Evolutionary conservation across 2,113 vertebrate genomes (phyloP).

Genomic region (Ciconia stormi): DNA sequence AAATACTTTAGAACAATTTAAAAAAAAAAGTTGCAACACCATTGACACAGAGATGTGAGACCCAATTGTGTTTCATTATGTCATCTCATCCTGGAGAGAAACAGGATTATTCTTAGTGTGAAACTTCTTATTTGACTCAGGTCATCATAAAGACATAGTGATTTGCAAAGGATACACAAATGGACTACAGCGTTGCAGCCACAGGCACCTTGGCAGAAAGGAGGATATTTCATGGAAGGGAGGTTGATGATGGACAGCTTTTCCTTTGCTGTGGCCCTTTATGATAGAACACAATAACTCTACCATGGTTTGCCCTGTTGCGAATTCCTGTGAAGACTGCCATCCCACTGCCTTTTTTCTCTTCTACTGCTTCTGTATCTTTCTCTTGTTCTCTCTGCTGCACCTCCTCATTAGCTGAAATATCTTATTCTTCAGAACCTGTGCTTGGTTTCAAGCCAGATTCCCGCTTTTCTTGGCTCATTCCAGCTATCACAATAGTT

Average conservation of each 20-base stretch:
- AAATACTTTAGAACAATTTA: background rate
- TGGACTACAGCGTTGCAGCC: background rate
- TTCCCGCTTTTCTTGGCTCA: conserved; percentile 17
- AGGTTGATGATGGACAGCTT: background rate
- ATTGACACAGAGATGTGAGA: background rate
- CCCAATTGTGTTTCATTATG: background rate
- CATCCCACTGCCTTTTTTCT: background rate
- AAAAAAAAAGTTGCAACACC: background rate
- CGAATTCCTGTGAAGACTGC: background rate
- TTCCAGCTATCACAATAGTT: conserved; percentile 18
- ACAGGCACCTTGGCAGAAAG: background rate
- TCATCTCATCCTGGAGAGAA: background rate
- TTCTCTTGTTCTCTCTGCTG: background rate
- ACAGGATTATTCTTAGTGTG: background rate
- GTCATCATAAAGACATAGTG: background rate
- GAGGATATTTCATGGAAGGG: background rate
- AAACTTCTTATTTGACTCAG: background rate
- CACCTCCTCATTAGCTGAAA: background rate
- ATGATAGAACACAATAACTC: background rate
- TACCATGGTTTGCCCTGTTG: background rate
- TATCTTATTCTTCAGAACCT: conserved; percentile 38
- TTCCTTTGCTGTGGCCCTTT: background rate
- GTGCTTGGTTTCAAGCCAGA: conserved; percentile 42
- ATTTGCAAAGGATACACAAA: background rate
- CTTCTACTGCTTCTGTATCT: background rate